Evolutionary conservation across 2,888 invertebrate genomes (phyloP), one percentile per base, ranked within the genome.

Genomic region (Agyllia agylla): DNA sequence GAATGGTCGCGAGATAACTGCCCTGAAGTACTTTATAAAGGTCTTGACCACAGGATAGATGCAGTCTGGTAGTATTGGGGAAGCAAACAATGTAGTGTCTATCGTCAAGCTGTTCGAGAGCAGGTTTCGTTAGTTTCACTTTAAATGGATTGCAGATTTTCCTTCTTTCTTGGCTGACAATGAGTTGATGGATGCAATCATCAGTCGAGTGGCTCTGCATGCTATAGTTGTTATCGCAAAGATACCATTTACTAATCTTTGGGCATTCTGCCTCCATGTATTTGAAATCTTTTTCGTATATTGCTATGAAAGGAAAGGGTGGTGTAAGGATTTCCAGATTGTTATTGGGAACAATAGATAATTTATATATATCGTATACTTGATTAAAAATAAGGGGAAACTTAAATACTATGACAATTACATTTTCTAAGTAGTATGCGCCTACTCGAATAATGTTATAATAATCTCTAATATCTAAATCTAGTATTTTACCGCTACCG

Each of bases 211-310:
- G 49, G 11, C 24, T 27, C 70, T 70, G 70, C 70, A 13, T 27
- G 24, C 27, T 27, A 3, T 70, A 27, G 27, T 70, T 24, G 70
- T 70, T 24, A 17, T 92, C 88, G 77, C 91, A 92, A 17, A 92
- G 81, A 49, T 87, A 90, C 86, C 70, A 86, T 27, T 84, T 86
- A 31, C 78, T 89, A 24, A 84, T 57, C 84, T 87, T 91, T 89
- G 91, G 90, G 70, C 91, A 90, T 92, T 92, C 91, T 79, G 90
- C 35, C 90, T 90, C 91, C 57, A 93, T 91, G 88, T 90, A 89
- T 89, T 84, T 75, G 80, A 85, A 88, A 85, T 85, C 83, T 38
- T 89, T 88, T 31, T 77, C 75, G 35, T 88, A 49, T 15, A 86
- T 88, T 87, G 89, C 92, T 30, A 93, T 49, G 57, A 85, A 90